Evolutionary conservation across 1,140 invertebrate species (phyloP).

Genomic region (Triops longicaudatus): DNA sequence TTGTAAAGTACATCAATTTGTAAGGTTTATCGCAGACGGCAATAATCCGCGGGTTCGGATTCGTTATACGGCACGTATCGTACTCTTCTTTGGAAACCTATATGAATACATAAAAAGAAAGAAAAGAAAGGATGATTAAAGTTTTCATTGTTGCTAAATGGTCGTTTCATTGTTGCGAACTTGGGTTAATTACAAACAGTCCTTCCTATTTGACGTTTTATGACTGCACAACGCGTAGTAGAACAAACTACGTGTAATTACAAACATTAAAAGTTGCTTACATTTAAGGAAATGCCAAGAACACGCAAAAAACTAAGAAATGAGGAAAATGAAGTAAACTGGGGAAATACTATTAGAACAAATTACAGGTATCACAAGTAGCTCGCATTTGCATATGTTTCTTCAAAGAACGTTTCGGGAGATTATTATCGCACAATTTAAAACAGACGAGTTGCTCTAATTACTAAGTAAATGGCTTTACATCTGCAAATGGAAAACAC

Average conservation of each 20-base stretch:
- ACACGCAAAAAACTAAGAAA: neutral
- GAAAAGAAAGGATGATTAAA: constrained; percentile 12
- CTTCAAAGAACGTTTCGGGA: no score
- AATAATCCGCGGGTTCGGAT: constrained; percentile 83
- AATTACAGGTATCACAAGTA: no score
- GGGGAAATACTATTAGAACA: no score
- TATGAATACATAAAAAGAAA: constrained; percentile 37
- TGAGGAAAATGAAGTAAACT: no score
- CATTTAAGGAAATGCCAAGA: neutral
- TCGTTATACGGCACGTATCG: constrained; percentile 89
- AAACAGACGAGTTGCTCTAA: no score
- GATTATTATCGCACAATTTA: no score
- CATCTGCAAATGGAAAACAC: no score
- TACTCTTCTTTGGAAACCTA: constrained; percentile 87
- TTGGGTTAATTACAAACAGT: neutral
- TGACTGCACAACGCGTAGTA: neutral
- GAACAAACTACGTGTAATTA: neutral
- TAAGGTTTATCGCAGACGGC: constrained; percentile 91
- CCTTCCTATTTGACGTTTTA: neutral
- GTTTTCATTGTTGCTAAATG: neutral
- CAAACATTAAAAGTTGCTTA: neutral
- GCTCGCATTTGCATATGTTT: no score
- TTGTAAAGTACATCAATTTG: constrained; percentile 90
- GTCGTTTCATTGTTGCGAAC: neutral
- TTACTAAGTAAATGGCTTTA: no score